phyloP scores from a whole-genome alignment of 2,888 invertebrate species.

The Stenchaetothrips biformis region DNA sequence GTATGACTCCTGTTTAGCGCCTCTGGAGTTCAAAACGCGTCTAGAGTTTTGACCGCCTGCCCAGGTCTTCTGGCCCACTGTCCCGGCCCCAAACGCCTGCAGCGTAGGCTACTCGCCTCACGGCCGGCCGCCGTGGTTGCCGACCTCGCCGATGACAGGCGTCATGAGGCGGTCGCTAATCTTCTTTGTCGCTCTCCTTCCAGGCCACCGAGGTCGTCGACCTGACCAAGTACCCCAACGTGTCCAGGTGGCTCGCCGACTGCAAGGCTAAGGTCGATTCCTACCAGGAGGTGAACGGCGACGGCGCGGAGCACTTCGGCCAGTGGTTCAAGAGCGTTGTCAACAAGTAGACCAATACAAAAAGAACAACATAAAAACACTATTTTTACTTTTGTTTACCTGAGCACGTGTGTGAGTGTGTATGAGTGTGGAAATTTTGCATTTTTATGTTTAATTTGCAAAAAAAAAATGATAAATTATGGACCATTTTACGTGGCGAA shows the following conservation, averaged over 20 bases:
- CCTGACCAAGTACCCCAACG: constrained; percentile 62
- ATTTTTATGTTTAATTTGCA: background rate
- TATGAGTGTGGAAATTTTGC: background rate
- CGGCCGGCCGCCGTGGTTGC: too few relatives aligned
- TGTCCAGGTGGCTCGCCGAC: constrained; percentile 58
- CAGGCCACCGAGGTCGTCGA: constrained; percentile 54
- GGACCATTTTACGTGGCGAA: background rate
- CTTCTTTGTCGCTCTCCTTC: constrained; percentile 30
- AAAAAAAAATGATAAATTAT: background rate
- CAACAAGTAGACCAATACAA: constrained; percentile 35
- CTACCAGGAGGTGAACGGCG: constrained; percentile 48
- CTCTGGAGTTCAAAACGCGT: background rate
- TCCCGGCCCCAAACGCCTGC: too few relatives aligned
- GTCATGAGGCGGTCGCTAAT: constrained; percentile 27
- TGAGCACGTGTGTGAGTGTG: background rate
- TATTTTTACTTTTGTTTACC: background rate
- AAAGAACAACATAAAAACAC: background rate
- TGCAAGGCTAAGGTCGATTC: constrained; percentile 56
- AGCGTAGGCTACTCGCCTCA: too few relatives aligned
- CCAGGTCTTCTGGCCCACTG: too few relatives aligned
- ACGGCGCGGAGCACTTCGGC: constrained; percentile 39
- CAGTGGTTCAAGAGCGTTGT: constrained; percentile 36
- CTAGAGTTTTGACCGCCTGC: too few relatives aligned
- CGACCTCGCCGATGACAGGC: constrained; percentile 1
- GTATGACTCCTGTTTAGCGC: too few relatives aligned